Evolutionary conservation across 1,140 invertebrate genomes (phyloP), one percentile per base, ranked within the genome.

Genomic region (Littorina saxatilis): DNA sequence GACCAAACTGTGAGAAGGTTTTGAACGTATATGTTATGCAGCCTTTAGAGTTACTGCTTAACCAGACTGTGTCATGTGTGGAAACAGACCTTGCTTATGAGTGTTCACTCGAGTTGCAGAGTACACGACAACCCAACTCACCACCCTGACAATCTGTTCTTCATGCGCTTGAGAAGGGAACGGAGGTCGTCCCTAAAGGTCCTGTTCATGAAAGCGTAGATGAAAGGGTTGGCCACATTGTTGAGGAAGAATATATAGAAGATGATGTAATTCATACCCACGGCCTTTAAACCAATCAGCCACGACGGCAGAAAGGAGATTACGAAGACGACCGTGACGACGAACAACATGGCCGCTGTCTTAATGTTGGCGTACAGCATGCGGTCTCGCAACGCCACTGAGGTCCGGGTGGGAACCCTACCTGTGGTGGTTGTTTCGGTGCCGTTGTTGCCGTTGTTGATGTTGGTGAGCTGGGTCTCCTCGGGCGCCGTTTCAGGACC

Each of bases 171-270:
- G 11, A 89, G 27, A 13, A 91, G 82, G 78, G 87, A 86, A 50
- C 83, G 80, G 0, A 90, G 58, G 50, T 91, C 89, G 40, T 89
- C 84, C 68, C 90, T 77, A 78, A 91, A 91, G 13, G 87, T 87
- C 29, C 84, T 82, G 79, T 91, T 91, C 90, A 91, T 90, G 80
- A 91, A 91, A 27, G 89, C 89, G 79, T 91, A 91, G 40, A 91
- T 91, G 43, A 91, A 82, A 4, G 90, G 90, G 80, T 91, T 91
- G 1, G 87, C 87, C 3, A 89, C 88, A 70, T 91, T 88, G 81
- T 91, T 89, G 5, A 90, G 77, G 83, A 90, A 91, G 72, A 88
- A 91, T 32, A 88, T 85, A 70, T 91, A 87, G 83, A 89, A 91
- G 1, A 90, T 58, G 50, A 90, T 82, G 43, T 83, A 74, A 37